Evolutionary conservation across 2,113 vertebrate genomes (phyloP).

Genomic region (Mohoua ochrocephala): DNA sequence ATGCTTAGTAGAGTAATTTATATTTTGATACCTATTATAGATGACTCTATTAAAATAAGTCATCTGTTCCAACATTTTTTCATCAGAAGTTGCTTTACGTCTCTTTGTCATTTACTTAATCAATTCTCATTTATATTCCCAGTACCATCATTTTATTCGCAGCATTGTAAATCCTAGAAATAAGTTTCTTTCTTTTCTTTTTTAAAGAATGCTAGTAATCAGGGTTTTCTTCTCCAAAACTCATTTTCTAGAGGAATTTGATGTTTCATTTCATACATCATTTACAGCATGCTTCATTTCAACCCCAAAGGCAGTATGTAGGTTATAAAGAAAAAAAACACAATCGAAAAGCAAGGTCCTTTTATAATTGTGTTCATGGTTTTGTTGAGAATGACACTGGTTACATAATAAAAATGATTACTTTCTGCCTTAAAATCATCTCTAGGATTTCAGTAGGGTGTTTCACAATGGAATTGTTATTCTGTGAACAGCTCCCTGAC

Average conservation of each 20-base stretch:
- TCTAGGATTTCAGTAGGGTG: neutral
- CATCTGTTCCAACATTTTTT: neutral
- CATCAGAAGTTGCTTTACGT: neutral
- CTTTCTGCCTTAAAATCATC: neutral
- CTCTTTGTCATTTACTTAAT: neutral
- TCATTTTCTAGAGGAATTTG: neutral
- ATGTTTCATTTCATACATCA: neutral
- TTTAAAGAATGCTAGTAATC: neutral
- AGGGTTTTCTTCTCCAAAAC: neutral
- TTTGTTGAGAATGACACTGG: neutral
- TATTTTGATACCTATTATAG: neutral
- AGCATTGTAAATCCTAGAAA: conserved; percentile 1
- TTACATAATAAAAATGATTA: neutral
- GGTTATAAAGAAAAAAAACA: neutral
- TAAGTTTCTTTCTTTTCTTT: neutral
- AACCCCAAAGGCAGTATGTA: neutral
- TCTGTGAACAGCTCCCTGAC: neutral
- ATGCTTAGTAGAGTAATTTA: neutral
- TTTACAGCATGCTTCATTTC: neutral
- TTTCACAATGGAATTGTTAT: neutral
- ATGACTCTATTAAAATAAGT: neutral
- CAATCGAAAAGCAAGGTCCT: neutral
- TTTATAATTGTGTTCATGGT: neutral
- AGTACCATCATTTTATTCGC: neutral
- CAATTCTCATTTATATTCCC: neutral